Evolutionary conservation across 2,797 vertebrate genomes (phyloP).

Genomic region (Tadarida brasiliensis): DNA sequence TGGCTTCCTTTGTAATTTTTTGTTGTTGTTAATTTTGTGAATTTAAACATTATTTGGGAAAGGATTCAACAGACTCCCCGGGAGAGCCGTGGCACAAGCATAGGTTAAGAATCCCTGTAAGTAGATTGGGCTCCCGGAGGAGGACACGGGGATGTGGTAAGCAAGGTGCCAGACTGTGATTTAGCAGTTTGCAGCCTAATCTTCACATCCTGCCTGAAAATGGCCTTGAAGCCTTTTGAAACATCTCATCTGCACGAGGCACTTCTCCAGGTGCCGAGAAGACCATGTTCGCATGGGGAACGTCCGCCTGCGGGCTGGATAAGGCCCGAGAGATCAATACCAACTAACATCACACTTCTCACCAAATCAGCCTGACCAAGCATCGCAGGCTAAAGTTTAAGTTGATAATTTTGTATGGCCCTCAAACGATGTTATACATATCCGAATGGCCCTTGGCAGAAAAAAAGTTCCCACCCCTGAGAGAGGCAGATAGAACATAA

Average conservation of each 20-base stretch:
- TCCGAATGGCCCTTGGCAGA: too few relatives aligned
- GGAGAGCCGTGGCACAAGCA: not conserved
- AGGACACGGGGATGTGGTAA: not conserved
- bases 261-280: not conserved
- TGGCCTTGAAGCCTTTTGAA: not conserved
- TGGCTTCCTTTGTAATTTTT: not conserved
- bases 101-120: not conserved
- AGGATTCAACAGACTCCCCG: not conserved
- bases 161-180: not conserved
- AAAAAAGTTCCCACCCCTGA: too few relatives aligned
- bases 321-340: too few relatives aligned
- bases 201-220: not conserved
- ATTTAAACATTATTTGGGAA: constrained; percentile 7
- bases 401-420: too few relatives aligned
- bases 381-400: too few relatives aligned
- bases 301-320: too few relatives aligned
- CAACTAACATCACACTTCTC: too few relatives aligned
- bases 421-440: too few relatives aligned
- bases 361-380: too few relatives aligned
- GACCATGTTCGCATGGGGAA: not conserved
- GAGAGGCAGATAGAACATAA: not conserved
- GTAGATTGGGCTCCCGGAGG: not conserved
- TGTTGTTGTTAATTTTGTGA: not conserved
- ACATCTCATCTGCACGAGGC: not conserved
- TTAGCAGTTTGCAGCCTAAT: not conserved